Conservation (phyloP, 2,888 invertebrate species). For the Tiliacea aurago region DNA sequence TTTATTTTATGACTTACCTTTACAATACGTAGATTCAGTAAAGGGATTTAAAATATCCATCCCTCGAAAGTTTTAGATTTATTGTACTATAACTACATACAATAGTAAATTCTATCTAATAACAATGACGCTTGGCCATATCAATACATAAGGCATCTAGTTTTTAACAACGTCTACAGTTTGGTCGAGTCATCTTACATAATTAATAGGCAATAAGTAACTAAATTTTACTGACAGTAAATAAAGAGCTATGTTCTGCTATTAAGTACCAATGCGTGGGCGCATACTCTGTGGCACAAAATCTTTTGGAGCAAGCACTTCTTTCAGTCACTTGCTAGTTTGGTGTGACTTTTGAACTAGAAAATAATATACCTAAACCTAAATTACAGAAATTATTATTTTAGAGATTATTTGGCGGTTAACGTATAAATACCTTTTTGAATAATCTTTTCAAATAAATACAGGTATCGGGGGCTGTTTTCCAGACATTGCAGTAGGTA, state of each 20-base stretch:
- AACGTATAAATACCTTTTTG: background rate
- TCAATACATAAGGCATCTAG: constrained; percentile 32
- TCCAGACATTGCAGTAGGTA: too few species aligned
- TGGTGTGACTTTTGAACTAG: constrained; percentile 51
- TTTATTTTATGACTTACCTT: background rate
- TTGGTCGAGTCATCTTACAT: constrained; percentile 53
- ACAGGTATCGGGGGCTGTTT: too few species aligned
- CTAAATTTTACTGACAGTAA: constrained; percentile 21
- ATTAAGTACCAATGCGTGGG: constrained; percentile 64
- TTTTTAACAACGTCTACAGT: constrained; percentile 30
- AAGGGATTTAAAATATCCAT: background rate
- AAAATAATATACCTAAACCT: constrained; percentile 18
- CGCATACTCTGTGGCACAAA: constrained; percentile 55
- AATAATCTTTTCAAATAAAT: too few species aligned
- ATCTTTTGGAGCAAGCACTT: constrained; percentile 29
- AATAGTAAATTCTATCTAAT: constrained; percentile 25
- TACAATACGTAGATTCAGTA: background rate
- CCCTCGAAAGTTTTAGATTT: constrained; percentile 3
- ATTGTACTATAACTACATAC: constrained; percentile 1
- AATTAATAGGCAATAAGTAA: constrained; percentile 29
- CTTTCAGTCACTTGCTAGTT: constrained; percentile 27
- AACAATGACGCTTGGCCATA: constrained; percentile 11
- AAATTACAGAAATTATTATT: constrained; percentile 13
- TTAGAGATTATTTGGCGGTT: constrained; percentile 18
- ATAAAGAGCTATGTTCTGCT: constrained; percentile 36